These are phyloP conservation scores for Ochropleura plecta DNA, from an alignment of 2,888 invertebrate species.

Conservation along the genomic window DNA sequence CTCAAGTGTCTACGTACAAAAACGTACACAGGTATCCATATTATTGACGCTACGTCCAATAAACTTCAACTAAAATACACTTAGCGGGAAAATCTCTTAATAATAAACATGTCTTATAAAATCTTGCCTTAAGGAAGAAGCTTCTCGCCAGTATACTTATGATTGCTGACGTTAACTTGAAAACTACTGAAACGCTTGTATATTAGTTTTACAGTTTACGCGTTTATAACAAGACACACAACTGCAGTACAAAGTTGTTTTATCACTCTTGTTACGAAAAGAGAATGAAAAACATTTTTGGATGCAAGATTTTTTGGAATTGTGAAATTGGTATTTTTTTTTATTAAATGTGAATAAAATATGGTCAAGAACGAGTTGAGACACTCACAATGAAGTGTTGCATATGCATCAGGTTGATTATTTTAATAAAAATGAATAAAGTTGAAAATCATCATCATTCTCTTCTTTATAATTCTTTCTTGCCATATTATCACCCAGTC, in stretches of 20 bases:
- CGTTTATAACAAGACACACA: conserved; percentile 19
- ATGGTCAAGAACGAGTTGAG: no score
- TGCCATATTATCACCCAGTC: no score
- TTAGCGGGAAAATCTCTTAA: neutral
- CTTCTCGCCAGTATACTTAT: conserved; percentile 6
- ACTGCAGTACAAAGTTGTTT: conserved; percentile 26
- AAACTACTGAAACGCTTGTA: conserved; percentile 26
- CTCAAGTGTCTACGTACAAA: no score
- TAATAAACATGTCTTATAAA: conserved; percentile 12
- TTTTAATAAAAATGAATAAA: no score
- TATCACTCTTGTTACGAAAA: neutral
- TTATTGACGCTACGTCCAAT: neutral
- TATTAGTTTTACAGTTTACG: conserved; percentile 32
- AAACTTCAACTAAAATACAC: neutral
- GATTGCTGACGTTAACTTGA: conserved; percentile 11
- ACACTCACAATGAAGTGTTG: no score
- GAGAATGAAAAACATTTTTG: neutral
- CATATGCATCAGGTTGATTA: neutral
- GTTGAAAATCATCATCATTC: no score
- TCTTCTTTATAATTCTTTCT: no score
- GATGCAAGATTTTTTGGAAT: neutral
- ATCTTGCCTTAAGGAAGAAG: neutral
- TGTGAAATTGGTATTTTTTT: neutral
- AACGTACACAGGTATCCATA: no score
- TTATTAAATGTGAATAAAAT: neutral